Evolutionary conservation across 2,797 vertebrate species (phyloP), one percentile per base, ranked within the genome.

Genomic region (Amblyraja radiata): DNA sequence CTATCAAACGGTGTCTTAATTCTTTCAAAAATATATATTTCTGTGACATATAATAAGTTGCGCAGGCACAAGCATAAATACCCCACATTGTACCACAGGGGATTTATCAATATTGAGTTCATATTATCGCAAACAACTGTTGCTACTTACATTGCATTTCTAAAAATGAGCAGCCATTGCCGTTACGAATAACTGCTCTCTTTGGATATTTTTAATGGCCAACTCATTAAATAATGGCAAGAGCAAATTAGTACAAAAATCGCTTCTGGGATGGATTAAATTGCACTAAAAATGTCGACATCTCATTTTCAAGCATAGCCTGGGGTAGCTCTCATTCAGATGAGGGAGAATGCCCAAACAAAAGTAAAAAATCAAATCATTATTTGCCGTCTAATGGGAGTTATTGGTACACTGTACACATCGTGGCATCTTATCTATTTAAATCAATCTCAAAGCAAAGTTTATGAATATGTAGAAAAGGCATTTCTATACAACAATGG

Each of bases 181-280:
- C 28, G 4, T 92, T 13, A 76, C 46, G 1, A 54, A 74, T 73
- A 73, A 73, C 11, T 76, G 23, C 23, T 46, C 39, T 54, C 68
- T 91, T 54, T 91, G 71, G 71, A 54, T n/a, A 74, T 54, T 25
- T n/a, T 92, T 76, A 76, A n/a, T n/a, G 36, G 46, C 39, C 90
- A 54, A 88, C 74, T 92, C 90, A 58, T 92, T 73, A 58, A 73
- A 46, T 76, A 46, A 92, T 39, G 21, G 23, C 39, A 74, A 16
- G 39, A 74, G 23, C 23, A 91, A 54, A 91, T 39, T 91, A 71
- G 68, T 32, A 76, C 36, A 91, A 74, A 74, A 39, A 92, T 74
- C 54, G 25, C 36, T 92, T 54, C 58, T 86, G 83, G 1, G 6
- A 86, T 6, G 46, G 90, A 92, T 76, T 76, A 76, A 92, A 92